A percentile compares a stretch with the other conserved stretches of the same genome.
phyloP scores from a whole-genome alignment of 2,113 vertebrate genomes.

The Cyanocitta stelleri region DNA sequence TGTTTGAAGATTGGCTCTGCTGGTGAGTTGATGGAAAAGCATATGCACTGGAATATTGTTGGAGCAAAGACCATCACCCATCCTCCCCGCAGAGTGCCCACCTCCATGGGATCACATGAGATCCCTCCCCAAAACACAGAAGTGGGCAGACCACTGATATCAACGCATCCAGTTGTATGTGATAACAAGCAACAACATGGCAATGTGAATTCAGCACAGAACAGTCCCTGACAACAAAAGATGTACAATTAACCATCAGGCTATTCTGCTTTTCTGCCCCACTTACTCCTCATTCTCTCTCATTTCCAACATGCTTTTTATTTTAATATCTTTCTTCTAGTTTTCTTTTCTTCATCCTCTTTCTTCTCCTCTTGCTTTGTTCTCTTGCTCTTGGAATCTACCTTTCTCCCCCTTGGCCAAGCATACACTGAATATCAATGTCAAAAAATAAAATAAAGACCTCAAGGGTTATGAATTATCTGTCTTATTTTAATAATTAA shows the following conservation, averaged over 20 bases:
- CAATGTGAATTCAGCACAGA: accelerated
- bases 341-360: background rate
- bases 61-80: background rate
- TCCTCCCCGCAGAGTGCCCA: background rate
- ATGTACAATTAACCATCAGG: background rate
- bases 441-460: conserved; percentile 71
- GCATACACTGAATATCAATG: conserved; percentile 47
- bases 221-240: background rate
- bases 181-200: background rate
- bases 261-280: background rate
- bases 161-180: background rate
- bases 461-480: conserved; percentile 72
- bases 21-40: background rate
- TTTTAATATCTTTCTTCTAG: background rate
- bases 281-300: background rate
- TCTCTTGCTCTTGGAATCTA: conserved; percentile 5
- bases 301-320: background rate
- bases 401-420: conserved; percentile 33
- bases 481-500: conserved; percentile 76
- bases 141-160: background rate
- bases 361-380: conserved; percentile 16
- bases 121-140: background rate
- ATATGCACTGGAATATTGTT: background rate
- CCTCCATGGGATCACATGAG: background rate
- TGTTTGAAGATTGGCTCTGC: background rate